These are phyloP conservation scores for Metalampra italica DNA, from an alignment of 2,888 invertebrate genomes.

Conservation along the genomic window DNA sequence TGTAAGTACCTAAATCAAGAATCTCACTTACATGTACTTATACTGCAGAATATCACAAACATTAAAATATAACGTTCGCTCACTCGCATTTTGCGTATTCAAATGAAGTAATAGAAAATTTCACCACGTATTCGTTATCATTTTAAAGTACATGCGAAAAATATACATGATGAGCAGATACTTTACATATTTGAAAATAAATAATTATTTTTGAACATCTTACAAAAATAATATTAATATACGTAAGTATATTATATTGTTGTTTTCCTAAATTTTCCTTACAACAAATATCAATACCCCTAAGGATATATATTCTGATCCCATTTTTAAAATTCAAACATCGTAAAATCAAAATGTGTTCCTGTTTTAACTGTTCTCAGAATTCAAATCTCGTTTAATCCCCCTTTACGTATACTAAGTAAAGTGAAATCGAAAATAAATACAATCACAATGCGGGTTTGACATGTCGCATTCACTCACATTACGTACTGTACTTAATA, in stretches of 20 bases:
- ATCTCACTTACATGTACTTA: constrained; percentile 25
- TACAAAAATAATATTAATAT: no score
- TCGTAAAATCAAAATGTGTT: background rate
- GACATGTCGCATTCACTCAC: constrained; percentile 5
- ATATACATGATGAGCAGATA: constrained; percentile 14
- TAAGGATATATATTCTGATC: no score
- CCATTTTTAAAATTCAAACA: background rate
- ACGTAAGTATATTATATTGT: no score
- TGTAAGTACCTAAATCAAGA: background rate
- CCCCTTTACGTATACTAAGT: constrained; percentile 38
- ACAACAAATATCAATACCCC: no score
- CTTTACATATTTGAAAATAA: no score
- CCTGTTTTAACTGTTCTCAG: constrained; percentile 30
- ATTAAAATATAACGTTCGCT: constrained; percentile 28
- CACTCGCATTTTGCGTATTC: constrained; percentile 43
- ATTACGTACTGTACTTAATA: background rate
- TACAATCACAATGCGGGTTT: constrained; percentile 54
- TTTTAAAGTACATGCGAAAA: constrained; percentile 25
- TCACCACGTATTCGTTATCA: constrained; percentile 19
- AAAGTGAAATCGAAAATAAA: constrained; percentile 64
- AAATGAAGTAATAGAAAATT: constrained; percentile 28
- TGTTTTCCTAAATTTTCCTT: no score
- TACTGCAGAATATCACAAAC: constrained; percentile 18
- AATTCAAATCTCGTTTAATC: constrained; percentile 35
- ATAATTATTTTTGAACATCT: no score